Base-by-base conservation (phyloP, 1,140 invertebrate genomes). In the Cyclargus thomasi region DNA sequence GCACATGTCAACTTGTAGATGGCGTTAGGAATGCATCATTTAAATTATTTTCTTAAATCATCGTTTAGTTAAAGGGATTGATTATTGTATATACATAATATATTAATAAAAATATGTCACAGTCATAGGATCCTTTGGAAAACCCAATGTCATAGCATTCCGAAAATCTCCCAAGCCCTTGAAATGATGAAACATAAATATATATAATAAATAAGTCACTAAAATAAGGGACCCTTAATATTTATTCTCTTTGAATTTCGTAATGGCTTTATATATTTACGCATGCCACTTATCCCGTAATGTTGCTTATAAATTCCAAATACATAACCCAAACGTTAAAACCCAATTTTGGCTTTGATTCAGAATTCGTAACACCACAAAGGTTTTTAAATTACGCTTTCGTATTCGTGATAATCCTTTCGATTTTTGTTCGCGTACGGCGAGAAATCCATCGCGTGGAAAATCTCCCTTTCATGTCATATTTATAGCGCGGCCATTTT, bases 241-340 rank as follows among this genome's bases (percentile, higher is more conserved):
- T 14, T 14, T 11, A 63, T 67, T 91, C 93, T 94, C 92, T 62
- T 23, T 21, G 21, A 62, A 62, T 21, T 16, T 16, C 10, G 16
- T 5, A 21, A 23, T 20, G 23, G 21, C 23, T 62, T 62, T 6
- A 7, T 7, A 29, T 29, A 23, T 62, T 62, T 59, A 23, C 23
- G 23, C 11, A 14, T 0, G 21, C 1, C 21, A 62, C 14, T 14
- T 16, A 47, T 47, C 39, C 39, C 8, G 14, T 47, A 47, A 47
- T 47, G 14, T 16, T 14, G 39, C 10, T 8, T 16, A 47, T 14
- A 47, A 47, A 47, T 8, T 47, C 39, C 11, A 11, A 47, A 11
- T 47, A 47, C 11, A 2, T 16, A 47, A 47, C 14, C 39, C 10
- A 11, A 47, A 47, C 14, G 14, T 47, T 47, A 47, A 35, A 47